Percentiles rank a stretch among this genome's conserved stretches.
Evolutionary conservation across 2,888 invertebrate genomes (phyloP).

Genomic region (Sminthurides aquaticus): DNA sequence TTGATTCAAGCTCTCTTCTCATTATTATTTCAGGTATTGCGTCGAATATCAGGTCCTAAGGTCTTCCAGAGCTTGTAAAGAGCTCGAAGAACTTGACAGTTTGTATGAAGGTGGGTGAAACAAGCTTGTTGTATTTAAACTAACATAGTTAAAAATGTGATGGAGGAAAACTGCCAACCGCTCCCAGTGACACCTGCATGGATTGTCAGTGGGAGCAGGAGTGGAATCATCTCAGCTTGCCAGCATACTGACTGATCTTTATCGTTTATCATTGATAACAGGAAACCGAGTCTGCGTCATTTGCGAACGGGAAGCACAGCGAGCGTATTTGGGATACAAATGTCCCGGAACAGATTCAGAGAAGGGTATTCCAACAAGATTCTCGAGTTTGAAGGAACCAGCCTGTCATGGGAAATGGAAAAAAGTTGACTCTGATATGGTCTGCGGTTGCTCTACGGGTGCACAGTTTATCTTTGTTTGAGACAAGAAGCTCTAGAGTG

Average conservation of each 20-base stretch:
- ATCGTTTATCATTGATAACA: constrained; percentile 10
- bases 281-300: constrained; percentile 38
- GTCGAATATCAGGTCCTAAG: constrained; percentile 41
- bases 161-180: too few species aligned
- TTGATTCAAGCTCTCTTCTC: too few species aligned
- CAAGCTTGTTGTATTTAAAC: not conserved
- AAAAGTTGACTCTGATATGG: constrained; percentile 29
- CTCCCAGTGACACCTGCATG: too few species aligned
- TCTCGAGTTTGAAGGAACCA: constrained; percentile 40
- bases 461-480: constrained; percentile 39
- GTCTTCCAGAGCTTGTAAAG: constrained; percentile 38
- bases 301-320: constrained; percentile 40
- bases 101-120: constrained; percentile 41
- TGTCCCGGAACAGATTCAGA: constrained; percentile 35
- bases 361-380: constrained; percentile 32
- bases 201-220: too few species aligned
- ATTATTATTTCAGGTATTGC: constrained; percentile 40
- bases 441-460: constrained; percentile 32
- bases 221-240: too few species aligned
- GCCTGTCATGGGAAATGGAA: constrained; percentile 41
- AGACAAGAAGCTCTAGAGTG: constrained; percentile 7
- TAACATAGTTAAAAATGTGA: too few species aligned
- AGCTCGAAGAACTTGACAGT: constrained; percentile 31
- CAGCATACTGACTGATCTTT: too few species aligned
- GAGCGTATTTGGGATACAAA: constrained; percentile 31